These are phyloP conservation scores for Helarctos malayanus DNA, from an alignment of 2,797 vertebrate species.

Conservation along the genomic window DNA sequence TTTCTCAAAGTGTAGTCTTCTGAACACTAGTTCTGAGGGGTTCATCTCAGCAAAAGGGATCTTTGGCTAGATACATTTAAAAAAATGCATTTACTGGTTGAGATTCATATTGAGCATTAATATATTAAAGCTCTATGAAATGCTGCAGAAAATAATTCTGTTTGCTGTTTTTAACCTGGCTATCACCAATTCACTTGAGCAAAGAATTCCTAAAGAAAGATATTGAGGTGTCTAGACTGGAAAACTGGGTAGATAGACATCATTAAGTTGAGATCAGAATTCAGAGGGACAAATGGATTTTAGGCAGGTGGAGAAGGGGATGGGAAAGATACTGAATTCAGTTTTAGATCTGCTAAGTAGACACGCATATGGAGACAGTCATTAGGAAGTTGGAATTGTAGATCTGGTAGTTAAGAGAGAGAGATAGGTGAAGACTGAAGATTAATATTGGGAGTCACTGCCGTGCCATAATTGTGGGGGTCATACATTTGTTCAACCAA, in stretches of 20 bases:
- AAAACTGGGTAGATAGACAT: neutral
- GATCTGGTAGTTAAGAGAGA: neutral
- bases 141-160: neutral
- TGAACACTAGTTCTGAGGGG: neutral
- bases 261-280: neutral
- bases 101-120: neutral
- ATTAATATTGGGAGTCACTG: neutral
- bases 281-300: neutral
- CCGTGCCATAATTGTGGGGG: neutral
- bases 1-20: neutral
- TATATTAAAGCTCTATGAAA: conserved; percentile 5
- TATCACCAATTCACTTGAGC: neutral
- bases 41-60: neutral
- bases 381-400: neutral
- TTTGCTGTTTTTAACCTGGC: neutral
- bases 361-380: neutral
- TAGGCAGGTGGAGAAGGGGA: neutral
- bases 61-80: neutral
- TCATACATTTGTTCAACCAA: neutral
- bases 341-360: neutral
- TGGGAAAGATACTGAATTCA: neutral
- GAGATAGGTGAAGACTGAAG: neutral
- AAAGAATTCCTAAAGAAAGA: conserved; percentile 11
- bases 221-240: neutral
- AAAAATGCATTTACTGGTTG: neutral